Conservation (phyloP, 2,888 invertebrate genomes). For the Deroplatys truncata region DNA sequence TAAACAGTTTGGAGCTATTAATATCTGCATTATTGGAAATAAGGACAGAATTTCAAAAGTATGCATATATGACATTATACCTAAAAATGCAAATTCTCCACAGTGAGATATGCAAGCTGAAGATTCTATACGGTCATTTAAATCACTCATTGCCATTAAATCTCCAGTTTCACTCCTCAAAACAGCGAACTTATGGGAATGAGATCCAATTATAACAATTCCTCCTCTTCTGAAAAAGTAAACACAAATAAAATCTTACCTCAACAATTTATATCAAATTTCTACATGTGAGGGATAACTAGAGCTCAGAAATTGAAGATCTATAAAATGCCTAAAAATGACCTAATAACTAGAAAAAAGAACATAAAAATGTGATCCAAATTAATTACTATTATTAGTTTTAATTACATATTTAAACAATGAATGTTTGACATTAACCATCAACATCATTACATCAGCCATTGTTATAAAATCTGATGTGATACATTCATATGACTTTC, state of each 20-base stretch:
- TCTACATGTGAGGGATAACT: too few species aligned
- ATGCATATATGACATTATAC: slow-evolving; percentile 40
- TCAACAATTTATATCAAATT: background rate
- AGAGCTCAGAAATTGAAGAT: too few species aligned
- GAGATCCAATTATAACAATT: slow-evolving; percentile 61
- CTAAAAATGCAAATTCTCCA: slow-evolving; percentile 57
- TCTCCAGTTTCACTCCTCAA: slow-evolving; percentile 53
- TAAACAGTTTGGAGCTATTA: background rate
- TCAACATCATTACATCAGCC: too few species aligned
- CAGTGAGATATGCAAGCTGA: slow-evolving; percentile 46
- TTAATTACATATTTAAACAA: too few species aligned
- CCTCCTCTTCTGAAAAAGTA: slow-evolving; percentile 34
- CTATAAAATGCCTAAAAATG: too few species aligned
- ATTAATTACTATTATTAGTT: too few species aligned
- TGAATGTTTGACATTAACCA: too few species aligned
- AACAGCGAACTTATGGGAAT: slow-evolving; percentile 66
- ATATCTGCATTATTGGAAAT: background rate
- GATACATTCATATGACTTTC: too few species aligned
- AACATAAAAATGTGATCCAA: too few species aligned
- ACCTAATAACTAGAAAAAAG: too few species aligned
- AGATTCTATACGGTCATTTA: slow-evolving; percentile 73
- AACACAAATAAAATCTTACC: slow-evolving; percentile 42
- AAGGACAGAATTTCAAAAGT: background rate
- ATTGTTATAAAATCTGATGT: too few species aligned
- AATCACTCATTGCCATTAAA: slow-evolving; percentile 44